Evolutionary conservation across 2,888 invertebrate genomes (phyloP), one percentile per base, ranked within the genome.

Genomic region (Empis stercorea): DNA sequence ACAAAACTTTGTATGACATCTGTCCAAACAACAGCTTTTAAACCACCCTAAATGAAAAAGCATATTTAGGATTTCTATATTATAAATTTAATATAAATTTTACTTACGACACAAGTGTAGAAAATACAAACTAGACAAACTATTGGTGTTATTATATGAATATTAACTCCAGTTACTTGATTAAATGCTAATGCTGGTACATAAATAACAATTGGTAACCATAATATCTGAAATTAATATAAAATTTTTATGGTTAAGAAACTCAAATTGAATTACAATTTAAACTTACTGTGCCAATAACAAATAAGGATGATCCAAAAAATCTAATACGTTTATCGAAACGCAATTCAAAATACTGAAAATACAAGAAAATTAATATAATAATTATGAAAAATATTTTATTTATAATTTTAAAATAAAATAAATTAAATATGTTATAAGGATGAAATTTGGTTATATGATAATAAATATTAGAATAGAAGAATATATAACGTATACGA

Each of bases 121-220:
- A 91, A 86, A 49, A 88, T 85, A 68, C 89, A 91, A 47, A 91
- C 83, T 36, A 85, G 61, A 59, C 88, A 88, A 10, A 89, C 85
- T 37, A 86, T 79, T 3, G 88, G 82, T 1, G 89, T 87, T 10
- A 88, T 82, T 23, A 85, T 73, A 65, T 89, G 88, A 11, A 89
- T 77, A 54, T 82, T 80, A 3, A 89, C 77, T 37, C 89, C 89
- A 48, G 89, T 91, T 17, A 91, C 84, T 78, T 84, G 84, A 72
- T 81, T 84, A 60, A 81, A 84, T 41, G 84, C 83, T 51, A 84
- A 66, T 2, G 84, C 84, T 32, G 84, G 84, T 11, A 84, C 81
- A 58, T 83, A 85, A 54, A 85, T 78, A 1, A 61, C 62, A 27
- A 66, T 62, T 14, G 68, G 65, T 11, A 68, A 48, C 60, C 65